phyloP scores from a whole-genome alignment of 2,797 vertebrate species.

The Chrysocyon brachyurus region DNA sequence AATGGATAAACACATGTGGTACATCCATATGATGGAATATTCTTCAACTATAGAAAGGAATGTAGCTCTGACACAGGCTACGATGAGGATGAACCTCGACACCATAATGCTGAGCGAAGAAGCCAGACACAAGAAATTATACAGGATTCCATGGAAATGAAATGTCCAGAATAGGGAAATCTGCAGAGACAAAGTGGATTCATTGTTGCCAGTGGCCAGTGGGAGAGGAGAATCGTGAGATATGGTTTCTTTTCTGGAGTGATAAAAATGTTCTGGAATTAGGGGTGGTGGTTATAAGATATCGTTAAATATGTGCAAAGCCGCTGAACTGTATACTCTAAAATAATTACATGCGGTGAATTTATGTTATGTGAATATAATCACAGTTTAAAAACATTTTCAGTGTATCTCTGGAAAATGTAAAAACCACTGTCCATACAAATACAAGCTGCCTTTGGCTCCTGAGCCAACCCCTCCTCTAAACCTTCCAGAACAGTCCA shows the following conservation, averaged over 20 bases:
- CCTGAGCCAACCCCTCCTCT: neutral
- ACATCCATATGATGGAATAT: neutral
- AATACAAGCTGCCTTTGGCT: neutral
- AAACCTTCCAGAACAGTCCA: neutral
- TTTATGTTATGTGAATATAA: neutral
- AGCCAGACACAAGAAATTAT: neutral
- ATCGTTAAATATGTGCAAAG: neutral
- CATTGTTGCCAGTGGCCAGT: neutral
- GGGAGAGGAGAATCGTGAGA: neutral
- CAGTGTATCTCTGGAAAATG: neutral
- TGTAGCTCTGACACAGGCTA: accelerated
- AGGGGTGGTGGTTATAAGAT: neutral
- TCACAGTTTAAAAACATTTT: neutral
- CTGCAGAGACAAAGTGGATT: neutral
- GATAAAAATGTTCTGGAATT: neutral
- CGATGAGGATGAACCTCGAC: accelerated
- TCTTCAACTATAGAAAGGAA: neutral
- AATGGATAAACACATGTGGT: neutral
- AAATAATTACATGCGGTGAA: neutral
- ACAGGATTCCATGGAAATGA: accelerated
- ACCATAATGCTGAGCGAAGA: neutral
- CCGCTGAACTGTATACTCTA: neutral
- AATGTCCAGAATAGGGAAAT: neutral
- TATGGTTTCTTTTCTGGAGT: neutral
- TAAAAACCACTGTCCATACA: neutral